A percentile compares a stretch with the other conserved stretches of the same genome.
These are phyloP conservation scores for Capreolus pygargus DNA, from an alignment of 2,113 vertebrate species.

Conservation along the genomic window DNA sequence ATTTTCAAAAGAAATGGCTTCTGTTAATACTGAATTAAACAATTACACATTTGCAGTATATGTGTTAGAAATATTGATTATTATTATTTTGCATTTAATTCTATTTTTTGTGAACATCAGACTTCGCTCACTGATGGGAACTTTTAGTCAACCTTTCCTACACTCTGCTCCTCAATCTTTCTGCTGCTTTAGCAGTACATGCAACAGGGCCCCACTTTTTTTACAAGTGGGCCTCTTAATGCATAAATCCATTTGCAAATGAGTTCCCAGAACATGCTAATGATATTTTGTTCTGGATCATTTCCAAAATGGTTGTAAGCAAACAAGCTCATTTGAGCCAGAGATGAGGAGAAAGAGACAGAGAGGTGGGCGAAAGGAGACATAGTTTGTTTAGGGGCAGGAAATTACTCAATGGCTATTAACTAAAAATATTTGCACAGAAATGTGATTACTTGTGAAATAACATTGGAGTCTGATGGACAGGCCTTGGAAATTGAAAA, in stretches of 20 bases:
- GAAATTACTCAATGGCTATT: conserved; percentile 48
- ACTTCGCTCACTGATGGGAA: not conserved
- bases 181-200: not conserved
- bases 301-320: conserved; percentile 59
- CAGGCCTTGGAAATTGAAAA: conserved; percentile 72
- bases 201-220: not conserved
- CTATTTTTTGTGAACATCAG: not conserved
- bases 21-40: not conserved
- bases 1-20: not conserved
- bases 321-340: conserved; percentile 52
- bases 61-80: not conserved
- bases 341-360: not conserved
- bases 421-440: conserved; percentile 72
- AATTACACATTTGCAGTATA: not conserved
- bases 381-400: not conserved
- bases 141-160: not conserved
- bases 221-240: conserved; percentile 36
- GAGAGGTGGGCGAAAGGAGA: not conserved
- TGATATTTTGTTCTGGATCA: conserved; percentile 47
- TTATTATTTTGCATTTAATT: not conserved
- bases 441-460: conserved; percentile 73
- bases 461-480: conserved; percentile 63
- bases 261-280: conserved; percentile 69
- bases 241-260: conserved; percentile 67
- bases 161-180: not conserved